Base-by-base conservation (phyloP, 2,888 invertebrate genomes). In the Machimus atricapillus region DNA sequence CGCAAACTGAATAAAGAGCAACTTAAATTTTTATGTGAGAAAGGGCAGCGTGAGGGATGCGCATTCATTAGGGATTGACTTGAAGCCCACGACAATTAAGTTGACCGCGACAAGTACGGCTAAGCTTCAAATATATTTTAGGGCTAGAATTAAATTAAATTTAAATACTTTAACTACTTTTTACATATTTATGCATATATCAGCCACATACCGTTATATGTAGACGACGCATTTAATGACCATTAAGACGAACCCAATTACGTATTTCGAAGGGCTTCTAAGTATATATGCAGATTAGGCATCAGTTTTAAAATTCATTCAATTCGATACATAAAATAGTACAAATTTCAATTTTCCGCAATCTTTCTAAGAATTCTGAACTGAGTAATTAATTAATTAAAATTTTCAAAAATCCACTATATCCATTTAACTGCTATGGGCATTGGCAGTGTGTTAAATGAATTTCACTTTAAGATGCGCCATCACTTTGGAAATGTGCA, bases 1-100 rank as follows among this genome's bases (percentile, higher is more conserved):
- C 87, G 43, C 81, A 87, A 87, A 87, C 87, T 87, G 87, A 87
- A 87, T 87, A 87, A 87, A 87, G 87, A 87, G 87, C 87, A 87
- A 79, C 81, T 87, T 87, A 87, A 87, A 87, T 87, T 87, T 87
- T 81, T 81, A 87, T 87, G 82, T 87, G 87, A 82, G 87, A 87
- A 83, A 87, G 74, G 87, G 58, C 87, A 82, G 73, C 87, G 19
- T 27, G 76, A 85, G 76, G 76, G 76, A 85, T 76, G 74, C 52
- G 76, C 74, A 52, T 74, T 76, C 56, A 85, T 74, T 76, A 76
- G 76, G n/a, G 85, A 85, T 76, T 66, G 85, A 79, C 86, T 78
- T 34, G 37, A 86, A 86, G 86, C 58, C 81, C 81, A 87, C 73
- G 87, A 87, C 87, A 87, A 87, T 87, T 87, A 81, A 87, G 87